Evolutionary conservation across 1,140 invertebrate species (phyloP), one percentile per base, ranked within the genome.

Genomic region (Neodiprion virginianus): DNA sequence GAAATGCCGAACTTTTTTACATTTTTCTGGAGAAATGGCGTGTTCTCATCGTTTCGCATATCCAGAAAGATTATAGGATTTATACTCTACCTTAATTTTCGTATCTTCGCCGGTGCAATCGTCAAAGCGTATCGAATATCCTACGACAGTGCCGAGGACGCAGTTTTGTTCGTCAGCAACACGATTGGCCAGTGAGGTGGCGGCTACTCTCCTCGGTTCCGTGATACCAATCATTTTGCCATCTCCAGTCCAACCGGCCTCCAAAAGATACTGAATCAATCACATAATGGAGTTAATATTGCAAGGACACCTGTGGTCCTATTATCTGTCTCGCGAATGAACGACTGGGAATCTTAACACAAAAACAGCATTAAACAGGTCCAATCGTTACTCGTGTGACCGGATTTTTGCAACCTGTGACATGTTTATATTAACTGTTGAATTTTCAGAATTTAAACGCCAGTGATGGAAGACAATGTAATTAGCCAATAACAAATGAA

Each of bases 91-190:
- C 89, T 98, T 98, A 65, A 99, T 96, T 79, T 93, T 93, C 1
- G 97, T 98, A 4, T 89, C 88, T 4, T 89, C 85, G 67, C 92
- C 91, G 48, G 90, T 92, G 73, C 92, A 93, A 71, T 97, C 93
- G 83, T 98, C 95, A 89, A 99, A 99, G 48, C 97, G 92, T 75
- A 99, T 97, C 1, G 93, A 92, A 86, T 99, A 99, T 0, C 98
- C 98, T 17, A 99, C 96, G 73, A 92, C 90, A n/a, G 93, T 90
- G 1, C 97, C 96, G 0, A 98, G 86, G 28, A 93, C 82, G 48
- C 91, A 92, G 1, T 94, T 95, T 17, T 92, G 92, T 89, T 99
- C 98, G 82, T 97, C 94, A 0, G 97, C 95, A 12, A 99, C 97
- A 67, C 98, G 89, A 75, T 90, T 92, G 1, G 98, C 97, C 50